Base-by-base conservation (phyloP, 2,113 vertebrate genomes). In the Phycodurus eques region DNA sequence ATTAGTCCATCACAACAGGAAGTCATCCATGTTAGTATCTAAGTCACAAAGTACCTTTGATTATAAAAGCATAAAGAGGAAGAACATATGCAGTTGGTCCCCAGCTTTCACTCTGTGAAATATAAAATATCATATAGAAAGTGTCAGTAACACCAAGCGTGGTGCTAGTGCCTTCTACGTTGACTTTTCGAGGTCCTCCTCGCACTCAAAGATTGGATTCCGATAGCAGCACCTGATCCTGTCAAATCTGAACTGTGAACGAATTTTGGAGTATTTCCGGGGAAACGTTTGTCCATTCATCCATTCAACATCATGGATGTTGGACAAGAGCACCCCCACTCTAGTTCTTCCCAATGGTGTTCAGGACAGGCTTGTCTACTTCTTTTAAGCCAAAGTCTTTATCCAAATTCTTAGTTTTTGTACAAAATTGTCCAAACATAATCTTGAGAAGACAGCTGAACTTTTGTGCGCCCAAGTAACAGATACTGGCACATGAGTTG, bases 1-100 rank as follows among this genome's bases (percentile, higher is more conserved):
- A 33, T 66, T 68, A 6, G 67, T 71, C 35, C 72, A 71, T 75
- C 70, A 49, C 46, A 72, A 49, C 9, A 59, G 20, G 22, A 13
- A 8, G 9, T 59, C 10, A 11, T 59, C 56, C 22, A 13, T 12
- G 22, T 59, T 59, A 59, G 12, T 59, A 12, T 11, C 10, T 0
- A 12, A 27, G 9, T 57, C 10, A 9, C n/a, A 31, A 27, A 57
- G 11, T 27, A 57, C 56, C 4, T 11, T 31, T 5, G 0, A 27
- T 14, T 5, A 31, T 6, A 19, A 1, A 51, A 20, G 17, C 14
- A 14, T 59, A 1, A 27, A 59, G 19, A 59, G n/a, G 56, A 31
- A 59, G 20, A 54, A 19, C 17, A 20, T 20, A 19, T 54, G 35
- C 35, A 39, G 6, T 20, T 46, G 44, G 17, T 8, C 49, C 17